Percentiles rank a stretch among this genome's conserved stretches.
Conservation (phyloP, 1,140 invertebrate genomes). For the Aphelenchoides besseyi region DNA sequence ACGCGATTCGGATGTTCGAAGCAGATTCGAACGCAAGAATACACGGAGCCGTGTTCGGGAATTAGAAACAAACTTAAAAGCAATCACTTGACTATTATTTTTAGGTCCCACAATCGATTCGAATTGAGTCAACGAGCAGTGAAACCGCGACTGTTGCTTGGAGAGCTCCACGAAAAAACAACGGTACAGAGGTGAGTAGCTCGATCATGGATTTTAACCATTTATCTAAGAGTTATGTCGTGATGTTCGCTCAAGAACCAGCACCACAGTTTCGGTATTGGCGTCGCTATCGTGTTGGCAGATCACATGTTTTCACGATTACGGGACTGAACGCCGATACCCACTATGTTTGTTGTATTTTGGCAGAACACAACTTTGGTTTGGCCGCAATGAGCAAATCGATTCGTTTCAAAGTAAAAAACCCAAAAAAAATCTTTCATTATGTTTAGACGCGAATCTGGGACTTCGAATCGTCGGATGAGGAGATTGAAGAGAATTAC, state of each 20-base stretch:
- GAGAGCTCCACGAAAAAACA: slow-evolving; percentile 59
- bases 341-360: slow-evolving; percentile 56
- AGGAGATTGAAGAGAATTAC: neutral
- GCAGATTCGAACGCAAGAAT: slow-evolving; percentile 35
- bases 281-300: slow-evolving; percentile 51
- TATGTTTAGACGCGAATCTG: slow-evolving; percentile 38
- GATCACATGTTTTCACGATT: slow-evolving; percentile 51
- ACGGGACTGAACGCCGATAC: slow-evolving; percentile 57
- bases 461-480: slow-evolving; percentile 56
- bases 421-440: neutral
- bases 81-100: slow-evolving; percentile 47
- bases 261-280: slow-evolving; percentile 60
- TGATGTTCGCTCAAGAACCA: slow-evolving; percentile 60
- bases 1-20: slow-evolving; percentile 56
- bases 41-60: slow-evolving; percentile 14
- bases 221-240: slow-evolving; percentile 55
- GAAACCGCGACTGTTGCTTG: slow-evolving; percentile 61
- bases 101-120: slow-evolving; percentile 58
- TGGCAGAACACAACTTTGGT: slow-evolving; percentile 61
- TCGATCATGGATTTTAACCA: slow-evolving; percentile 10
- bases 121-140: slow-evolving; percentile 55
- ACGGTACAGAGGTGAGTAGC: slow-evolving; percentile 50
- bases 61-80: neutral
- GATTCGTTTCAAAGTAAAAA: slow-evolving; percentile 44
- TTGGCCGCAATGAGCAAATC: slow-evolving; percentile 58